Conservation (phyloP, 92 coral and sea anemone genomes). For the Plumapathes pennacea region DNA sequence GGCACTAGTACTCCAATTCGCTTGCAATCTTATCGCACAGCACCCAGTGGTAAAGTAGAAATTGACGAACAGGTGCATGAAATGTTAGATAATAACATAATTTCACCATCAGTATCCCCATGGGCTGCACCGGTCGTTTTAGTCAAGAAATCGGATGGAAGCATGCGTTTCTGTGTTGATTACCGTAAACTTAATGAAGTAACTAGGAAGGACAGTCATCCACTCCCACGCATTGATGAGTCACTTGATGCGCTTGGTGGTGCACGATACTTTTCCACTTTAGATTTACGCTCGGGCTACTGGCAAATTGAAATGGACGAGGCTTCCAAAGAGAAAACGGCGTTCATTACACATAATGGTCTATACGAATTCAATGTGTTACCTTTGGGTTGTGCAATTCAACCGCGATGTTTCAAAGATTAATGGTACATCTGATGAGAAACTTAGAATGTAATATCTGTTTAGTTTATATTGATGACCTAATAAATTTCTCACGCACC, state of each 20-base stretch:
- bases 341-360: slow-evolving; percentile 44
- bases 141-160: slow-evolving; percentile 20
- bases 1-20: slow-evolving; percentile 29
- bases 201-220: slow-evolving; percentile 40
- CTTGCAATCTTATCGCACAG: slow-evolving; percentile 43
- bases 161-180: slow-evolving; percentile 18
- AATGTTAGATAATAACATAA: slow-evolving; percentile 23
- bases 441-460: slow-evolving; percentile 4
- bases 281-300: slow-evolving; percentile 39
- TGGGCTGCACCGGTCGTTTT: slow-evolving; percentile 46
- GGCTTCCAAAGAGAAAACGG: slow-evolving; percentile 26
- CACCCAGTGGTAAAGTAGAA: slow-evolving; percentile 14
- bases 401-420: slow-evolving; percentile 49
- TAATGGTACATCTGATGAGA: slow-evolving; percentile 21
- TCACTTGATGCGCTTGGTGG: slow-evolving; percentile 23
- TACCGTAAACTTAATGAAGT: slow-evolving; percentile 22
- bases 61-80: slow-evolving; percentile 17
- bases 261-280: slow-evolving; percentile 28
- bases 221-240: slow-evolving; percentile 32
- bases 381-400: slow-evolving; percentile 43
- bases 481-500: slow-evolving; percentile 5
- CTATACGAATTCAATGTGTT: slow-evolving; percentile 27
- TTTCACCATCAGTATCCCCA: slow-evolving; percentile 25
- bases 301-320: slow-evolving; percentile 43
- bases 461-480: slow-evolving; percentile 32